Evolutionary conservation across 2,888 invertebrate genomes (phyloP).

Genomic region (Aleiodes alternator): DNA sequence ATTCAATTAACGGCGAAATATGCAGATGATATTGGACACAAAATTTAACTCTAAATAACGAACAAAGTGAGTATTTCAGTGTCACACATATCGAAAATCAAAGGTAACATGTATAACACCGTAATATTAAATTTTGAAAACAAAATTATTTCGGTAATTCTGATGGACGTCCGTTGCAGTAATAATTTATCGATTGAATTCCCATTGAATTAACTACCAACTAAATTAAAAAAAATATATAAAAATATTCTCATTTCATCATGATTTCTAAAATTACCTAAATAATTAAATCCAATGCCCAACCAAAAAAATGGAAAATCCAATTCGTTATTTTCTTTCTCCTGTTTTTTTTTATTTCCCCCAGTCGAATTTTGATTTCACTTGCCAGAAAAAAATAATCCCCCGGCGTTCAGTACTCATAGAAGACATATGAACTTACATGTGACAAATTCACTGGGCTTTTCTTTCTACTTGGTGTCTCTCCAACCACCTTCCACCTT

Average conservation of each 20-base stretch:
- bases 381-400: slow-evolving; percentile 26
- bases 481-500: slow-evolving; percentile 40
- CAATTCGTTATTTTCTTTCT: no score
- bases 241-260: neutral
- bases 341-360: no score
- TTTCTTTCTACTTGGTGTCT: slow-evolving; percentile 52
- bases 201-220: neutral
- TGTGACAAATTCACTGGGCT: slow-evolving; percentile 70
- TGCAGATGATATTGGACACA: neutral
- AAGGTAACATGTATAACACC: neutral
- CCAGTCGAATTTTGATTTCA: neutral
- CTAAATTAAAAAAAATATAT: neutral
- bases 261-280: neutral
- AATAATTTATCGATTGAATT: no score
- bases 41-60: slow-evolving; percentile 15
- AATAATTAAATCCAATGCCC: neutral
- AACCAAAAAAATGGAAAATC: neutral
- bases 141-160: neutral
- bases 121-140: slow-evolving; percentile 4
- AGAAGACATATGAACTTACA: slow-evolving; percentile 63
- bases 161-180: neutral
- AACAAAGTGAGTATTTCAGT: slow-evolving; percentile 16
- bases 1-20: slow-evolving; percentile 14
- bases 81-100: slow-evolving; percentile 23
- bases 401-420: slow-evolving; percentile 32